Evolutionary conservation across 2,113 vertebrate species (phyloP).

Genomic region (Equus przewalskii): DNA sequence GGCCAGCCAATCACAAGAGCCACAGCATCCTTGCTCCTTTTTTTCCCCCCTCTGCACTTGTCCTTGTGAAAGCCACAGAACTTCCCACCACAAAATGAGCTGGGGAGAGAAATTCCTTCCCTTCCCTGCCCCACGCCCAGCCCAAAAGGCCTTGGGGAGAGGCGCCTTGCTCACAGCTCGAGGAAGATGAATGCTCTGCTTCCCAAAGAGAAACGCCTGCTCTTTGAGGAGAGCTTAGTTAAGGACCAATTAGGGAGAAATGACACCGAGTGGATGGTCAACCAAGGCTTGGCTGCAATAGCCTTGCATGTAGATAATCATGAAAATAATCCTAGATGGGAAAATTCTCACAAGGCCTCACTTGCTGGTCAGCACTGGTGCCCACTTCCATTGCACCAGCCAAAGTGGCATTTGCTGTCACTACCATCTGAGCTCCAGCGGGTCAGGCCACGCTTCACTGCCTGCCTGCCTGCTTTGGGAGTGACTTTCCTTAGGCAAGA

Average conservation of each 20-base stretch:
- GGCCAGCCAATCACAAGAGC: constrained; percentile 57
- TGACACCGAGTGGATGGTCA: background rate
- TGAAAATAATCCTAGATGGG: background rate
- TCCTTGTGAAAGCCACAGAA: constrained; percentile 64
- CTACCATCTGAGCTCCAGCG: background rate
- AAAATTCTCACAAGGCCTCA: background rate
- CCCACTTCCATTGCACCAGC: background rate
- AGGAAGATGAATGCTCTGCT: background rate
- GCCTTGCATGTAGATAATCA: background rate
- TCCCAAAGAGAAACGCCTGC: constrained; percentile 6
- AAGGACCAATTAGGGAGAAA: constrained; percentile 36
- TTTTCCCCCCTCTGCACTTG: background rate
- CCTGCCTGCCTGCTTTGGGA: background rate
- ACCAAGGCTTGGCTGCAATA: constrained; percentile 22
- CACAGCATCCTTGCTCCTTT: background rate
- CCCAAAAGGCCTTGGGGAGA: background rate
- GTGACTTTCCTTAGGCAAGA: background rate
- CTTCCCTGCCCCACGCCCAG: background rate
- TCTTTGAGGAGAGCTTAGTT: background rate
- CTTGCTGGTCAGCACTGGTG: background rate
- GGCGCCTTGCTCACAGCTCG: background rate
- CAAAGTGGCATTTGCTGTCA: background rate
- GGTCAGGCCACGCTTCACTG: background rate
- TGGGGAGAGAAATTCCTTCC: constrained; percentile 62
- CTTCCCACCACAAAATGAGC: constrained; percentile 22